Percentiles rank a stretch among this genome's conserved stretches.
Conservation (phyloP, 1,140 invertebrate genomes). For the Drosophila grimshawi region DNA sequence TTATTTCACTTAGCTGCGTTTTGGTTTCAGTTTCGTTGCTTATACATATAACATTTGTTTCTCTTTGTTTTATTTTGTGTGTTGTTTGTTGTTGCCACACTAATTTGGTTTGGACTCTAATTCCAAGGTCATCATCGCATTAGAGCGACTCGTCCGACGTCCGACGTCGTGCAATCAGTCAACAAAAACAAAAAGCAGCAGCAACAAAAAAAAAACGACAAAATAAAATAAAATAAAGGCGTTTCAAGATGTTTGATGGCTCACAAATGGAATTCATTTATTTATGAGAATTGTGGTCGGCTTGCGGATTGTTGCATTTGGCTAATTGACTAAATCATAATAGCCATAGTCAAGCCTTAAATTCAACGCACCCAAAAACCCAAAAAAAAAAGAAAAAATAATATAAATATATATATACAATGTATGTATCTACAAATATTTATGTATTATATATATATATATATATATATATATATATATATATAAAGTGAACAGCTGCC, state of each 20-base stretch:
- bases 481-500: constrained; percentile 47
- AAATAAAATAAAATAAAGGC: constrained; percentile 19
- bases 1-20: constrained; percentile 47
- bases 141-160: constrained; percentile 39
- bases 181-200: constrained; percentile 28
- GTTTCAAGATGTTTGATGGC: constrained; percentile 35
- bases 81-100: constrained; percentile 28
- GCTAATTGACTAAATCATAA: constrained; percentile 35
- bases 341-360: constrained; percentile 34
- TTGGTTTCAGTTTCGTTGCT: constrained; percentile 47
- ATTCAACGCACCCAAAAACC: constrained; percentile 49
- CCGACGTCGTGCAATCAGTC: constrained; percentile 65
- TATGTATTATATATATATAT: no score
- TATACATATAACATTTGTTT: background rate
- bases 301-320: constrained; percentile 24
- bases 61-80: constrained; percentile 39
- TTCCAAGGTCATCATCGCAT: constrained; percentile 68
- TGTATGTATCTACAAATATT: constrained; percentile 8
- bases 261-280: constrained; percentile 36
- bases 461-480: background rate
- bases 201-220: constrained; percentile 10
- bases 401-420: constrained; percentile 21
- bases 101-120: constrained; percentile 62
- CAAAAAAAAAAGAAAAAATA: constrained; percentile 37
- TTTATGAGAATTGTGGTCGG: constrained; percentile 37